phyloP scores from a whole-genome alignment of 2,888 invertebrate species.

The Hypselothyrea guttata region DNA sequence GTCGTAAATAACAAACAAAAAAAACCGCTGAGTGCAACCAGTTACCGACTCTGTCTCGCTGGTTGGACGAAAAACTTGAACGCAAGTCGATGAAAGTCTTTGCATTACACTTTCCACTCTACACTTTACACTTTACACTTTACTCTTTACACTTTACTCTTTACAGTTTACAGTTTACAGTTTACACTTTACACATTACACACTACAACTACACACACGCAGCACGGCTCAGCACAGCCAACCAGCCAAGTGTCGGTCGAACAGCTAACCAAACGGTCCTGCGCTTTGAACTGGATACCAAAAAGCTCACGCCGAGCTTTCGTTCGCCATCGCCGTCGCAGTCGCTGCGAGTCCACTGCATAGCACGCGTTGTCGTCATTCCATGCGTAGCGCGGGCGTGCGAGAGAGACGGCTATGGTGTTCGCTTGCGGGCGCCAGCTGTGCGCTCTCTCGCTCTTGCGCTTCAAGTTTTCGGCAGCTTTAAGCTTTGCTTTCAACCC shows the following conservation, averaged over 20 bases:
- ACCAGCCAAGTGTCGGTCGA: constrained; percentile 3
- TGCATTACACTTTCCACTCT: constrained; percentile 65
- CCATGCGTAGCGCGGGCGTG: no score
- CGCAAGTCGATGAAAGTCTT: constrained; percentile 70
- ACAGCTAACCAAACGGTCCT: constrained; percentile 50
- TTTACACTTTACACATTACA: constrained; percentile 59
- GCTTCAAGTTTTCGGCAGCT: no score
- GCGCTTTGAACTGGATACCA: constrained; percentile 47
- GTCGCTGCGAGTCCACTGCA: background rate
- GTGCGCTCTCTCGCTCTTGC: no score
- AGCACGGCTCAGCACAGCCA: constrained; percentile 4
- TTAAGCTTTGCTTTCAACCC: no score
- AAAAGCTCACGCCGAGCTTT: constrained; percentile 43
- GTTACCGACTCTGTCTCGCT: constrained; percentile 81
- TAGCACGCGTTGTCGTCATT: no score
- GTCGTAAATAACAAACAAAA: constrained; percentile 44
- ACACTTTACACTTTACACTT: constrained; percentile 63
- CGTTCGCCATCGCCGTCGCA: constrained; percentile 8
- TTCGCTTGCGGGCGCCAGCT: no score
- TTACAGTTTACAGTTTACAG: constrained; percentile 57
- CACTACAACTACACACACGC: constrained; percentile 53
- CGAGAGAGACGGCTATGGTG: no score
- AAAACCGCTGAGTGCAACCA: constrained; percentile 71
- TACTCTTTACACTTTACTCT: constrained; percentile 57
- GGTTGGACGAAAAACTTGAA: constrained; percentile 81